These are phyloP conservation scores for Cheilosia grossa DNA, from an alignment of 2,888 invertebrate species.

Conservation along the genomic window DNA sequence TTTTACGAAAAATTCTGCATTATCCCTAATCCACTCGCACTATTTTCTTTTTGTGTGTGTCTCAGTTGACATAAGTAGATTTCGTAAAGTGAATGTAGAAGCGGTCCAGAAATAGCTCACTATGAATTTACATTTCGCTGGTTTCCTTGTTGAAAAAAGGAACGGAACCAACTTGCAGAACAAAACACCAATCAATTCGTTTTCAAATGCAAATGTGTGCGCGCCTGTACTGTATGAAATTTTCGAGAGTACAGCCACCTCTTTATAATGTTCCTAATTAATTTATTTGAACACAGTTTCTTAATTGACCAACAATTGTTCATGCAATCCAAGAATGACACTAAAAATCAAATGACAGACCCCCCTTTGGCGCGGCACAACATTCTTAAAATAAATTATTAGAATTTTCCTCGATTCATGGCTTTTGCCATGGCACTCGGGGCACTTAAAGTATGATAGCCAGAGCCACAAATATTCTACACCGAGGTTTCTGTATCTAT, in stretches of 20 bases:
- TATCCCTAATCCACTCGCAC: conserved; percentile 20
- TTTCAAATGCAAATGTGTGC: neutral
- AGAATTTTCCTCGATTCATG: conserved; percentile 43
- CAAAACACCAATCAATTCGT: conserved; percentile 13
- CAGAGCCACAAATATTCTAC: conserved; percentile 1
- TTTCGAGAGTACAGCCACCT: conserved; percentile 23
- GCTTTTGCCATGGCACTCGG: conserved; percentile 33
- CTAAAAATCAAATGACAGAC: conserved; percentile 23
- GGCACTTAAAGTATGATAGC: conserved; percentile 18
- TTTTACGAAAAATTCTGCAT: conserved; percentile 35
- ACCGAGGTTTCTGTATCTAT: conserved; percentile 24
- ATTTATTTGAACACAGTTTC: conserved; percentile 27
- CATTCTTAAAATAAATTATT: conserved; percentile 48
- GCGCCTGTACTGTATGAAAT: no score
- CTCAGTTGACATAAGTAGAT: conserved; percentile 22
- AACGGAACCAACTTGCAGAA: neutral
- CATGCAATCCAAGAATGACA: conserved; percentile 36
- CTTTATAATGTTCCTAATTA: conserved; percentile 14
- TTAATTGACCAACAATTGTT: conserved; percentile 44
- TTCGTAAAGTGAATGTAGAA: conserved; percentile 15
- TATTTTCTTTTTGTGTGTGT: conserved; percentile 23
- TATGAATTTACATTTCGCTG: conserved; percentile 6
- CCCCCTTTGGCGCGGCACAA: conserved; percentile 1
- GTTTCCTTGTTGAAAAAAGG: conserved; percentile 13
- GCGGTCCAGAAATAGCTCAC: conserved; percentile 35